Base-by-base conservation (phyloP, 2,797 vertebrate genomes). In the Catostomus latipinnis region DNA sequence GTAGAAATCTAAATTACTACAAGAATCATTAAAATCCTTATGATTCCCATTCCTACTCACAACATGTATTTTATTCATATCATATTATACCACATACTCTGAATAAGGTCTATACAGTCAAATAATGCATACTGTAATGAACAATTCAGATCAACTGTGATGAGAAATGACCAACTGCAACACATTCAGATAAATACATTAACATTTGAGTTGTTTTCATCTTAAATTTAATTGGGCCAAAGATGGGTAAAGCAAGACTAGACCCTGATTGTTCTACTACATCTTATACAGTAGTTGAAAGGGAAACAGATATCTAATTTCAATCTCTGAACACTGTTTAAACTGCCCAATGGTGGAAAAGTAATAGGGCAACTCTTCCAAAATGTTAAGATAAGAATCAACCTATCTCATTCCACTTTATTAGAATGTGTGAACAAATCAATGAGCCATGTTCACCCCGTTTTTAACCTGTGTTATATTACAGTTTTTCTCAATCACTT, bases 381-480 rank as follows among this genome's bases (percentile, higher is more conserved):
- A 81, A 61, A 74, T 57, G 58, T 80, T 53, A 5, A 22, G 87
- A 90, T 90, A 90, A 80, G 81, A 90, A 89, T 86, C 45, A 80
- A 85, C 78, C 70, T 67, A 72, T 85, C 84, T 85, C 84, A 81
- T 83, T 93, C 79, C 74, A 84, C 82, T 87, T 90, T 87, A 90
- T 89, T 86, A 86, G 77, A 57, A 71, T 60, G 50, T 78, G 76
- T 83, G 85, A 89, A 86, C 86, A 86, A 88, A 91, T 70, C 87
- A 83, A 86, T 82, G 78, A 71, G 80, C 46, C 83, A 74, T 86
- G 81, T 85, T 83, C 61, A 60, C 54, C 74, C 80, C 50, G 65
- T 76, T 83, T 82, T 61, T 57, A 83, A 66, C 71, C 84, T 83
- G 77, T 10, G 83, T 76, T 81, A 86, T 68, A 84, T 66, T 18